These are phyloP conservation scores for Zygogramma bicolorata DNA, from an alignment of 2,888 invertebrate species.

Conservation along the genomic window DNA sequence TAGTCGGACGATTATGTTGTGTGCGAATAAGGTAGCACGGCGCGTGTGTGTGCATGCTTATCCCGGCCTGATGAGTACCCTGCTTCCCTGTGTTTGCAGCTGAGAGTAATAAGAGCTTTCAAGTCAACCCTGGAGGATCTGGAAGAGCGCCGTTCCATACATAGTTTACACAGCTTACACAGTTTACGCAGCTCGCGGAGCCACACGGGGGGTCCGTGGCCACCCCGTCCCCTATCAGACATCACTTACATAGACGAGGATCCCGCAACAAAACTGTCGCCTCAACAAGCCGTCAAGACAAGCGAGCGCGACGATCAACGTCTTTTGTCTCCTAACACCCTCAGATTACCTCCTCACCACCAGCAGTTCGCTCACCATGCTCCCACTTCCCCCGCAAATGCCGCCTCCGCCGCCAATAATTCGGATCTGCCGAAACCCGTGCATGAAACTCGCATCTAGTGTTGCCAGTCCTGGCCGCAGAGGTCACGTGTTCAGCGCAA, in stretches of 20 bases:
- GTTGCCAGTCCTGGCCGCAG: slow-evolving; percentile 62
- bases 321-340: slow-evolving; percentile 66
- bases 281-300: slow-evolving; percentile 60
- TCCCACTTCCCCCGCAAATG: slow-evolving; percentile 69
- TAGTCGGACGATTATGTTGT: slow-evolving; percentile 18
- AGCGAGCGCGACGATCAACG: slow-evolving; percentile 64
- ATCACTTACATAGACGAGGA: slow-evolving; percentile 77
- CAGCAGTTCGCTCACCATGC: slow-evolving; percentile 71
- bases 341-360: slow-evolving; percentile 70
- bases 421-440: slow-evolving; percentile 75
- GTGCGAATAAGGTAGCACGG: slow-evolving; percentile 36
- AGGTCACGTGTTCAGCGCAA: slow-evolving; percentile 60
- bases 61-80: slow-evolving; percentile 66
- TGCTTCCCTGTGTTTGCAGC: slow-evolving; percentile 87
- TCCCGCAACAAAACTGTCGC: slow-evolving; percentile 62
- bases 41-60: slow-evolving; percentile 61
- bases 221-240: slow-evolving; percentile 80
- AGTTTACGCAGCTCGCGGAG: slow-evolving; percentile 84
- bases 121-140: slow-evolving; percentile 99
- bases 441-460: slow-evolving; percentile 80
- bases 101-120: slow-evolving; percentile 99
- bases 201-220: slow-evolving; percentile 77
- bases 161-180: slow-evolving; percentile 95
- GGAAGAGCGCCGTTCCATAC: slow-evolving; percentile 98
- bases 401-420: slow-evolving; percentile 70